phyloP scores from a whole-genome alignment of 2,113 vertebrate genomes.

The Pachyramphus minor region DNA sequence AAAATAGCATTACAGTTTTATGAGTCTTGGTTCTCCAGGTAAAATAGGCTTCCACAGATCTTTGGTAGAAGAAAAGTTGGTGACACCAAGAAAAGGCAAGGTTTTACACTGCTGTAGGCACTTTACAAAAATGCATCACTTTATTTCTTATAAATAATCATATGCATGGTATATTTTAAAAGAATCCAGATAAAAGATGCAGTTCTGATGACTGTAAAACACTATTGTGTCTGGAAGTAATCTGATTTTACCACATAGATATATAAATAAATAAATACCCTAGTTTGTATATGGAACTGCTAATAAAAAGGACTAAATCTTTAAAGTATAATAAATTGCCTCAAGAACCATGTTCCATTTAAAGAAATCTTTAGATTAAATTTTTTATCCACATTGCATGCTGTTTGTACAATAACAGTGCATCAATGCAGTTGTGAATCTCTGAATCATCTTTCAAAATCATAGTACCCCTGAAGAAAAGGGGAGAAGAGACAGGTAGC shows the following conservation, averaged over 20 bases:
- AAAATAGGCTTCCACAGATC: neutral
- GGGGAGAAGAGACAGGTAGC: neutral
- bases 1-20: neutral
- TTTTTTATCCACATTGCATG: neutral
- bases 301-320: neutral
- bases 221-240: neutral
- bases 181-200: neutral
- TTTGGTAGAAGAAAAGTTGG: neutral
- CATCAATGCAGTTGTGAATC: neutral
- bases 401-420: neutral
- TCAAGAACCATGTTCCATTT: neutral
- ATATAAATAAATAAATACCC: neutral
- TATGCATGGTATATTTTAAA: constrained; percentile 20
- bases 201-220: constrained; percentile 3
- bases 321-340: neutral
- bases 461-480: neutral
- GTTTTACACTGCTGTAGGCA: constrained; percentile 1
- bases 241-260: neutral
- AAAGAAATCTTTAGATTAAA: neutral
- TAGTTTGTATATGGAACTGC: neutral
- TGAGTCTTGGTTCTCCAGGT: neutral
- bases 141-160: constrained; percentile 6
- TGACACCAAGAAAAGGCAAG: neutral
- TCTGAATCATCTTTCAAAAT: neutral
- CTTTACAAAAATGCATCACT: neutral